Evolutionary conservation across 1,140 invertebrate species (phyloP).

Genomic region (Pseudomyrmex dendroicus): DNA sequence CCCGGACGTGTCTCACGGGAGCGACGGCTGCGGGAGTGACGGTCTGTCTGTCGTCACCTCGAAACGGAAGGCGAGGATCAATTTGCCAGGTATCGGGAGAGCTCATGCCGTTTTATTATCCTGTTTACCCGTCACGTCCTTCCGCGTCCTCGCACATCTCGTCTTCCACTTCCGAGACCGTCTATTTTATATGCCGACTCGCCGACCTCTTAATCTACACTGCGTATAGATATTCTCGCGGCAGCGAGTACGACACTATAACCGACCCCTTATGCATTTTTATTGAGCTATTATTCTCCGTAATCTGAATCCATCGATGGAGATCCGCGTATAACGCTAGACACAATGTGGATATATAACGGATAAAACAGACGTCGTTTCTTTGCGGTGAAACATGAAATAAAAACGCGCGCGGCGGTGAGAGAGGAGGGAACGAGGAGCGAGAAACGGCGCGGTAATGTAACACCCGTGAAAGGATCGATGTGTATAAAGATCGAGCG

Average conservation of each 20-base stretch:
- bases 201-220: constrained; percentile 63
- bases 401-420: constrained; percentile 5
- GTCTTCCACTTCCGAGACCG: background rate
- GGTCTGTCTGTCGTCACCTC: constrained; percentile 70
- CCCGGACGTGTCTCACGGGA: constrained; percentile 64
- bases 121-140: constrained; percentile 57
- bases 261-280: constrained; percentile 59
- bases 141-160: background rate
- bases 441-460: background rate
- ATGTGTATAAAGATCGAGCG: constrained; percentile 12
- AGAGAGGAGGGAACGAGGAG: background rate
- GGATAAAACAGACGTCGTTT: constrained; percentile 37
- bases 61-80: constrained; percentile 64
- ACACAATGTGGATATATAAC: constrained; percentile 25
- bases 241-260: background rate
- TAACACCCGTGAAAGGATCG: background rate
- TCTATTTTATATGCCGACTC: constrained; percentile 36
- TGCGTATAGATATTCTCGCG: background rate
- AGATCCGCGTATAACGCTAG: constrained; percentile 6
- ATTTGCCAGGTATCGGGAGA: constrained; percentile 71
- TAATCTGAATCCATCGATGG: constrained; percentile 66
- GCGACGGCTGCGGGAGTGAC: constrained; percentile 16
- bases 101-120: constrained; percentile 71
- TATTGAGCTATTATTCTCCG: constrained; percentile 64
- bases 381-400: constrained; percentile 13